Evolutionary conservation across 2,888 invertebrate genomes (phyloP).

Genomic region (Noctua fimbriata): DNA sequence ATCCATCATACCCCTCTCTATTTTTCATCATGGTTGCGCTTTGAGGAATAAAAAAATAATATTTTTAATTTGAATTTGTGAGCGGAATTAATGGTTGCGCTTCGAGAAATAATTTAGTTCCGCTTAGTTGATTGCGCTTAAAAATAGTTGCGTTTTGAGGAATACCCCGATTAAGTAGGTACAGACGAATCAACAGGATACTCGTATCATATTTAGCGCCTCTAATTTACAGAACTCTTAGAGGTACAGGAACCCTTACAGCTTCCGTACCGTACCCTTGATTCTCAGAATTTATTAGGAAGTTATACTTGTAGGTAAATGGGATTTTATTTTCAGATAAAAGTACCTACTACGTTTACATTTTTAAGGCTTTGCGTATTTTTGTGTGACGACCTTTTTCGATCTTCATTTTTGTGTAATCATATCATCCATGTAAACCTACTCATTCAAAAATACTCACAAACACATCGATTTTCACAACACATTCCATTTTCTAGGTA

Average conservation of each 20-base stretch:
- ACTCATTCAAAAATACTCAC: not conserved
- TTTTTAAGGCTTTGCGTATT: not conserved
- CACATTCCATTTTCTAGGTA: not conserved
- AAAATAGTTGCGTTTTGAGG: no score
- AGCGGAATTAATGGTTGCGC: no score
- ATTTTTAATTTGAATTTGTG: no score
- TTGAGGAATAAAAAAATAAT: no score
- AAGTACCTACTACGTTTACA: not conserved
- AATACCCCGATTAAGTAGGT: not conserved
- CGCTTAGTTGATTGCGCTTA: no score
- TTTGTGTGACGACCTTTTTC: not conserved
- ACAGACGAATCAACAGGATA: constrained; percentile 1
- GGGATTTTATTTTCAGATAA: not conserved
- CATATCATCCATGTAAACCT: not conserved
- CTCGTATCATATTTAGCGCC: not conserved
- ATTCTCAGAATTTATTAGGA: not conserved
- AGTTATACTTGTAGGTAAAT: not conserved
- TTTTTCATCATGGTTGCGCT: no score
- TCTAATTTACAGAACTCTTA: constrained; percentile 2
- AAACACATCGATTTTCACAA: not conserved
- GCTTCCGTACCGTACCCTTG: not conserved
- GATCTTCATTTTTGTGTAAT: not conserved
- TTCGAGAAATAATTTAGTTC: no score
- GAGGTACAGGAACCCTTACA: not conserved
- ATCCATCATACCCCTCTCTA: no score